phyloP scores from a whole-genome alignment of 2,113 vertebrate genomes.

The Thymallus thymallus region DNA sequence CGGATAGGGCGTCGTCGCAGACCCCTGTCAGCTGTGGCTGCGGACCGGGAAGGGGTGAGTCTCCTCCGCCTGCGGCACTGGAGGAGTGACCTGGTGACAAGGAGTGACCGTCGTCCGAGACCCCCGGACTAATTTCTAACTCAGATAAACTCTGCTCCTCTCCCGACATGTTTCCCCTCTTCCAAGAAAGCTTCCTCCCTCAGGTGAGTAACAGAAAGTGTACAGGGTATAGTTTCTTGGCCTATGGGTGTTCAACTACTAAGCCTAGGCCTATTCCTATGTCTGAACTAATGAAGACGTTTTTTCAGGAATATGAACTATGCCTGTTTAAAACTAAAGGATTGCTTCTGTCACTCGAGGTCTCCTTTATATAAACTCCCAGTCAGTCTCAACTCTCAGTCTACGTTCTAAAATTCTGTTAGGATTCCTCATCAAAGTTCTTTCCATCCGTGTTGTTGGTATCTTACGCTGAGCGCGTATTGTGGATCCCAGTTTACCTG shows the following conservation, averaged over 20 bases:
- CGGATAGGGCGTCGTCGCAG: constrained; percentile 76
- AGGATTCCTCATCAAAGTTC: constrained; percentile 62
- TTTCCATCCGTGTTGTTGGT: constrained; percentile 65
- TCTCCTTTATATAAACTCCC: constrained; percentile 67
- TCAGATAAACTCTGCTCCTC: constrained; percentile 94
- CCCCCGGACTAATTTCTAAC: constrained; percentile 91
- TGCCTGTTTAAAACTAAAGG: neutral
- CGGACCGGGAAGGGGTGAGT: constrained; percentile 69
- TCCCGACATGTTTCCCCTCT: constrained; percentile 78
- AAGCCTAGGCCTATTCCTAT: constrained; percentile 29
- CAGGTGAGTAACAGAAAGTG: constrained; percentile 18
- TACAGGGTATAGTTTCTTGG: neutral
- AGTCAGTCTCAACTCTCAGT: constrained; percentile 73
- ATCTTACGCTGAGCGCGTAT: constrained; percentile 54
- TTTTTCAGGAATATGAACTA: constrained; percentile 13
- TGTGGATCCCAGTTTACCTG: constrained; percentile 57
- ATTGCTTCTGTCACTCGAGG: constrained; percentile 21
- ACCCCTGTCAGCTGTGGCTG: constrained; percentile 73
- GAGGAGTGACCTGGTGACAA: constrained; percentile 81
- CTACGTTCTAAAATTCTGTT: constrained; percentile 68
- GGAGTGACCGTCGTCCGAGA: constrained; percentile 90
- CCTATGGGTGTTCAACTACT: constrained; percentile 13
- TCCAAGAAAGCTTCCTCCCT: constrained; percentile 14
- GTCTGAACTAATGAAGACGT: neutral
- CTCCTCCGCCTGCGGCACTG: constrained; percentile 71